phyloP scores from a whole-genome alignment of 2,888 invertebrate genomes.

The Drosophila putrida region DNA sequence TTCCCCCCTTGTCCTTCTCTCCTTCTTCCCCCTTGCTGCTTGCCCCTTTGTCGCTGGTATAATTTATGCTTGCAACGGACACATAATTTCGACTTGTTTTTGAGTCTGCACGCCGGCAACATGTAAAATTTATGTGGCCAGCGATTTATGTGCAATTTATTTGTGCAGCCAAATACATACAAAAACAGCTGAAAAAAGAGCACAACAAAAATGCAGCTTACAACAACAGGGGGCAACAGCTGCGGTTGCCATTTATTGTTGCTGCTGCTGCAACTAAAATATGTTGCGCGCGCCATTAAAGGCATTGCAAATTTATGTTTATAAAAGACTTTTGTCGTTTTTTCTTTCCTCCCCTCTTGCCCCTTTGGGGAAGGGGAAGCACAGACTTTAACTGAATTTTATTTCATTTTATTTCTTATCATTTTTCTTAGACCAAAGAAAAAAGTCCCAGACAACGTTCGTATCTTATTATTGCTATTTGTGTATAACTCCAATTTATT shows the following conservation, averaged over 20 bases:
- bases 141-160: slow-evolving; percentile 81
- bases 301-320: slow-evolving; percentile 75
- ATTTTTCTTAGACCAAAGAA: not conserved
- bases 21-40: not conserved
- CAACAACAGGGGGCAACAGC: slow-evolving; percentile 54
- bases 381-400: slow-evolving; percentile 17
- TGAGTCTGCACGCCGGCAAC: slow-evolving; percentile 72
- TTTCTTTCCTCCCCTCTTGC: slow-evolving; percentile 9
- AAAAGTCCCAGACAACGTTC: not conserved
- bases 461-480: not conserved
- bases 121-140: slow-evolving; percentile 79
- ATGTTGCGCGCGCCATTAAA: slow-evolving; percentile 71
- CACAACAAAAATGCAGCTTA: slow-evolving; percentile 47
- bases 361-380: slow-evolving; percentile 16
- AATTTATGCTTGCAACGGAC: slow-evolving; percentile 70
- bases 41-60: slow-evolving; percentile 36
- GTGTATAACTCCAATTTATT: slow-evolving; percentile 2
- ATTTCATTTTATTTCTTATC: slow-evolving; percentile 21
- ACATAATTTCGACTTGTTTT: slow-evolving; percentile 77
- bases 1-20: slow-evolving; percentile 3
- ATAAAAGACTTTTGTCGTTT: slow-evolving; percentile 62
- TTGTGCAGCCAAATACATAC: slow-evolving; percentile 70
- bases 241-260: slow-evolving; percentile 63
- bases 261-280: slow-evolving; percentile 58
- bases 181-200: slow-evolving; percentile 29